A percentile compares a stretch with the other conserved stretches of the same genome.
Evolutionary conservation across 2,888 invertebrate genomes (phyloP).

Genomic region (Pristionchus mayeri): DNA sequence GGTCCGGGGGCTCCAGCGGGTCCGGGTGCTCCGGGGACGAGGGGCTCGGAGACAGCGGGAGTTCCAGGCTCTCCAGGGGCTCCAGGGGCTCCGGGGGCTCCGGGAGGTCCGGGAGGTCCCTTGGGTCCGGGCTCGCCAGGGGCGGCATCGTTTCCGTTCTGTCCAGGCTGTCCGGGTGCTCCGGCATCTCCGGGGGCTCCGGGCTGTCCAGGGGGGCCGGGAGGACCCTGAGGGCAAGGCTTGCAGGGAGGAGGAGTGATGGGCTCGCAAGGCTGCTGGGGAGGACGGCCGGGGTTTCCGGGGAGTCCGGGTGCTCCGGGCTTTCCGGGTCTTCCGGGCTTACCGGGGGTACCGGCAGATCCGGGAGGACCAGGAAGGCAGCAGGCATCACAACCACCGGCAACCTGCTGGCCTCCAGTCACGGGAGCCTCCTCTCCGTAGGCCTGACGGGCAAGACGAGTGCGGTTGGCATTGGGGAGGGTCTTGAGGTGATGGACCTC

Average conservation of each 20-base stretch:
- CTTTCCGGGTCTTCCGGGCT: conserved; percentile 72
- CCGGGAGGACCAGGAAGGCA: conserved; percentile 71
- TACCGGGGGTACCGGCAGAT: conserved; percentile 71
- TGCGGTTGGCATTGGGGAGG: conserved; percentile 48
- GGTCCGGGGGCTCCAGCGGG: conserved; percentile 50
- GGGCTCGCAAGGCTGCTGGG: conserved; percentile 57
- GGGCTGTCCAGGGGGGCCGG: conserved; percentile 50
- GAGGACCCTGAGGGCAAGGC: conserved; percentile 49
- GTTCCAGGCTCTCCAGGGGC: conserved; percentile 62
- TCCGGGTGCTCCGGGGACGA: conserved; percentile 54
- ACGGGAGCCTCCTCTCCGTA: conserved; percentile 44
- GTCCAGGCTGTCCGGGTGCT: conserved; percentile 47
- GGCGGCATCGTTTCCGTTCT: conserved; percentile 52
- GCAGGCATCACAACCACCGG: conserved; percentile 58
- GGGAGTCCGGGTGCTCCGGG: conserved; percentile 56
- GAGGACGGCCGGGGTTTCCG: conserved; percentile 75
- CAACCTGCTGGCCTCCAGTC: neutral
- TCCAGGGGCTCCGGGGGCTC: conserved; percentile 61
- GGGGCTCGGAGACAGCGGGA: conserved; percentile 57
- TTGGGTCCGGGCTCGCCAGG: conserved; percentile 63
- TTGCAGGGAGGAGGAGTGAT: conserved; percentile 52
- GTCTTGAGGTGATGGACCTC: conserved; percentile 50
- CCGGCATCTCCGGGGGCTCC: conserved; percentile 49
- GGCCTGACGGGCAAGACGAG: conserved; percentile 41
- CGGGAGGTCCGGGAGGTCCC: conserved; percentile 59